Conservation (phyloP, 2,113 vertebrate genomes). For the Cryptotis parvus region DNA sequence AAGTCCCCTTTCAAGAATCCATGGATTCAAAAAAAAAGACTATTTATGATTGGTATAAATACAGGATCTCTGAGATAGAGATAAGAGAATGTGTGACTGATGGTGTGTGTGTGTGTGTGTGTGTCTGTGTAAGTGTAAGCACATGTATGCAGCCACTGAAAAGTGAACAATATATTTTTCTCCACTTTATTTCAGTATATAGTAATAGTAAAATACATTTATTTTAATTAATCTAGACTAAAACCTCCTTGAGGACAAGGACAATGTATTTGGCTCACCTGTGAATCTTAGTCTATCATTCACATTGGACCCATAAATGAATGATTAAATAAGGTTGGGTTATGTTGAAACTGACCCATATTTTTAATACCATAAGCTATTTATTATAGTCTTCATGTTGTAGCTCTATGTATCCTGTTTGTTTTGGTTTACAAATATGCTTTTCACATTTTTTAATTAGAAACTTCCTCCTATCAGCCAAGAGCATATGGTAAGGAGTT, state of each 20-base stretch:
- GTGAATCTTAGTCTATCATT: background rate
- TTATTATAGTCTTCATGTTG: background rate
- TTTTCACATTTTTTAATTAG: conserved; percentile 31
- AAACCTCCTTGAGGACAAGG: background rate
- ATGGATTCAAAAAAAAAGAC: conserved; percentile 2
- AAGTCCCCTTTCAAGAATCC: background rate
- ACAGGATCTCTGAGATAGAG: background rate
- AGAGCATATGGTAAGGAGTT: conserved; percentile 7
- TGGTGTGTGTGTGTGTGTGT: no score
- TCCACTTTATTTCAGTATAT: conserved; percentile 18
- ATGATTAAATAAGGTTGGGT: conserved; percentile 1
- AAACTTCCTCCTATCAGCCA: conserved; percentile 22
- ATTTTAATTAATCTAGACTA: background rate
- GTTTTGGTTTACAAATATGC: background rate
- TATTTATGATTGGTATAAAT: background rate
- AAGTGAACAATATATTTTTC: background rate
- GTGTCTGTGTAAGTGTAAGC: background rate
- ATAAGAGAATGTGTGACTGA: no score
- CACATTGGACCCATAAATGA: background rate
- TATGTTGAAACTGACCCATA: background rate
- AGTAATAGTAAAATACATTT: background rate
- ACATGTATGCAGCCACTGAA: background rate
- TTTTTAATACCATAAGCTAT: background rate
- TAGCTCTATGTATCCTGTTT: conserved; percentile 16
- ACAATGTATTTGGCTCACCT: background rate